A percentile compares a stretch with the other conserved stretches of the same genome.
phyloP scores from a whole-genome alignment of 2,888 invertebrate species.

The Eristalis tenax region DNA sequence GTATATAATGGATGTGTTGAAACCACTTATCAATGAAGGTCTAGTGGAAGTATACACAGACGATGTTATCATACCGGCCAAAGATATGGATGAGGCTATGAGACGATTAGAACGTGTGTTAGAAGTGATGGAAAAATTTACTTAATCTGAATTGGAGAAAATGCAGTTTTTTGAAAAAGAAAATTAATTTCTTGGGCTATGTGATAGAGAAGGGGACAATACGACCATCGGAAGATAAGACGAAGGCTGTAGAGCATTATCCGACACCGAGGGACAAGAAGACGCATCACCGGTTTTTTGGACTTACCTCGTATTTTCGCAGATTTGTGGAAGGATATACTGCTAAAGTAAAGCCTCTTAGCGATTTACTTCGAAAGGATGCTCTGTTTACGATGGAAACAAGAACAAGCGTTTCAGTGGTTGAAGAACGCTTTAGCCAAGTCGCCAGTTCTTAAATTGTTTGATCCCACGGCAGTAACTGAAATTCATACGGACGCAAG shows the following conservation, averaged over 20 bases:
- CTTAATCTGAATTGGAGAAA: not conserved
- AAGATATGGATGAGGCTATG: not conserved
- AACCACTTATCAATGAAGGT: too few relatives aligned
- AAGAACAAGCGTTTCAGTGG: not conserved
- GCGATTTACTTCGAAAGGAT: not conserved
- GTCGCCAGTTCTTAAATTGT: not conserved
- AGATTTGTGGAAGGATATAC: slow-evolving; percentile 9
- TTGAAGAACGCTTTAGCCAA: not conserved
- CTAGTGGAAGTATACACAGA: too few relatives aligned
- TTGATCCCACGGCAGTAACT: slow-evolving; percentile 1
- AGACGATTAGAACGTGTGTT: not conserved
- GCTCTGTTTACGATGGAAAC: not conserved
- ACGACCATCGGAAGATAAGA: not conserved
- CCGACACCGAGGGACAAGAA: not conserved
- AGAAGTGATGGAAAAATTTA: not conserved
- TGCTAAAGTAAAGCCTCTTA: slow-evolving; percentile 1
- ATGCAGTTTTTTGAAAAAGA: not conserved
- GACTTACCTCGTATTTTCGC: not conserved
- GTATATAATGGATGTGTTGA: not conserved
- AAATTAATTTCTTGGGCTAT: not conserved
- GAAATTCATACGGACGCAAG: slow-evolving; percentile 20
- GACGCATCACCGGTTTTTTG: not conserved
- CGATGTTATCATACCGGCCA: not conserved
- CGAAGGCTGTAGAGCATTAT: not conserved
- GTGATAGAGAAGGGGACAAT: not conserved